Conservation (phyloP, 2,797 vertebrate genomes). For the Cuniculus paca region DNA sequence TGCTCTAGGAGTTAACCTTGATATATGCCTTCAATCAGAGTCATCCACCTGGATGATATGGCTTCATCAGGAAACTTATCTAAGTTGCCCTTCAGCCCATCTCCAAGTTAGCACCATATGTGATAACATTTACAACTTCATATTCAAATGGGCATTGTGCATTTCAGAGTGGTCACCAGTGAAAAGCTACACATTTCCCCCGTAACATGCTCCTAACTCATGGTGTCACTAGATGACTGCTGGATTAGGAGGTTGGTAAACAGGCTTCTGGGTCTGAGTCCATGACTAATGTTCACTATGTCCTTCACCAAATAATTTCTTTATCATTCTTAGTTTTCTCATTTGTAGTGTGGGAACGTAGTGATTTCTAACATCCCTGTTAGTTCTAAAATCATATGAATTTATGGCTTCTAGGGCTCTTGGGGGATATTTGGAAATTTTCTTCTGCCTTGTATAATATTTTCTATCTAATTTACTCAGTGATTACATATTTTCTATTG, state of each 20-base stretch:
- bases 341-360: not conserved
- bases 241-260: not conserved
- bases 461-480: conserved; percentile 38
- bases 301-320: not conserved
- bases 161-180: not conserved
- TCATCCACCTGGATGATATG: not conserved
- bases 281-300: not conserved
- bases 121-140: not conserved
- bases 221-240: not conserved
- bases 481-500: not conserved
- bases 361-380: not conserved
- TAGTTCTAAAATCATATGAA: not conserved
- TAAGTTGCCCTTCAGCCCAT: conserved; percentile 7
- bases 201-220: not conserved
- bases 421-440: not conserved
- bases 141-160: not conserved
- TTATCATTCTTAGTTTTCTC: not conserved
- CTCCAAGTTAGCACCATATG: not conserved
- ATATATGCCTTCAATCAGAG: not conserved
- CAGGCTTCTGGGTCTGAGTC: not conserved
- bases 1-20: not conserved
- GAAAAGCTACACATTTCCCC: not conserved
- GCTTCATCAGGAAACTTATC: not conserved
- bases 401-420: not conserved
- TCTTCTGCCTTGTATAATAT: not conserved